Evolutionary conservation across 2,113 vertebrate genomes (phyloP), one percentile per base, ranked within the genome.

Genomic region (Chroicocephalus ridibundus): DNA sequence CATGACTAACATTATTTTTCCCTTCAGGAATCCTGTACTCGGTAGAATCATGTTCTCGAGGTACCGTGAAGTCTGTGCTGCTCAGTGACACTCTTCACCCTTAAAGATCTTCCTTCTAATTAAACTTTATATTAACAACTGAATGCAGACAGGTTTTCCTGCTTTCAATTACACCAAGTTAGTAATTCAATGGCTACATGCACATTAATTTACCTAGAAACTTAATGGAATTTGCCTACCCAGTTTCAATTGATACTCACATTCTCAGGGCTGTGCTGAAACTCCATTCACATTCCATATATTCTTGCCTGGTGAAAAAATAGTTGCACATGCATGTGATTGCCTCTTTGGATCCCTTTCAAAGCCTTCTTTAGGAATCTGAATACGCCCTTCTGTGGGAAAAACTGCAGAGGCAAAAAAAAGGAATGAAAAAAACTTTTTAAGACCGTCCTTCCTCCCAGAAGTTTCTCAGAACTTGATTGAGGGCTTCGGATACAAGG

Each of bases 311-410:
- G 77, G 82, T 94, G 80, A 94, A 97, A 96, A 97, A 96, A 97
- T 91, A 97, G 88, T 76, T 94, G 83, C 91, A 97, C 95, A 94
- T 89, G 95, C 95, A 96, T 96, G 83, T 94, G 96, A 96, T 86
- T 93, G 95, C 86, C 80, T 94, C 76, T 60, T 86, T 97, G 96
- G 96, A 96, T 96, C 68, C 57, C 22, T 94, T 97, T 96, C 96
- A 97, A 97, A 97, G 96, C 64, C 80, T 93, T 81, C 86, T 92
- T 93, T 94, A 90, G 89, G 96, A 95, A 96, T 96, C 90, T 93
- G 94, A 82, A 94, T 42, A 92, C 95, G 40, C 97, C 95, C 96
- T 97, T 96, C 94, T 97, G 90, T 97, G 92, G 91, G 96, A 95
- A 97, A 96, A 96, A 80, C 78, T 93, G 75, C 54, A 94, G 92